These are phyloP conservation scores for Tinea pellionella DNA, from an alignment of 2,888 invertebrate species.

Conservation along the genomic window DNA sequence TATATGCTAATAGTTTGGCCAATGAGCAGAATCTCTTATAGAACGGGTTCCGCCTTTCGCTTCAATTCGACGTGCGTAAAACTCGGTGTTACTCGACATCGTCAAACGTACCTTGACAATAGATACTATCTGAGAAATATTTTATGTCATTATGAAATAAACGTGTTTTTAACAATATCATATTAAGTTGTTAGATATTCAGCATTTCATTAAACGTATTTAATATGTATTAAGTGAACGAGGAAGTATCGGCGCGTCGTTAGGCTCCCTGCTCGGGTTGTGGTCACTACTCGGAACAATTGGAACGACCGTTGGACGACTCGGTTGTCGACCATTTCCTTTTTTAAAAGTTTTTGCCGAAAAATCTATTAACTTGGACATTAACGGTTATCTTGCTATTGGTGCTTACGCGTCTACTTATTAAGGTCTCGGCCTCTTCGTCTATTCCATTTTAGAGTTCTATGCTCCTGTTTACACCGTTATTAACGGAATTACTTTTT, in stretches of 20 bases:
- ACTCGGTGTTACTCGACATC: not conserved
- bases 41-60: conserved; percentile 5
- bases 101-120: not conserved
- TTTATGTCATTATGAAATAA: not conserved
- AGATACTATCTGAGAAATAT: not conserved
- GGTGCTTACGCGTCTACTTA: conserved; percentile 31
- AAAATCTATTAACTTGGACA: conserved; percentile 55
- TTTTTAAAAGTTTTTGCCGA: conserved; percentile 59
- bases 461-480: conserved; percentile 26
- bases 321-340: conserved; percentile 49
- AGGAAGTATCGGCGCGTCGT: not conserved
- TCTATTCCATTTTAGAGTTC: conserved; percentile 28
- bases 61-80: not conserved
- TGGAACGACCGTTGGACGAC: conserved; percentile 59
- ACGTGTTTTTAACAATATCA: not conserved
- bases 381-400: conserved; percentile 51
- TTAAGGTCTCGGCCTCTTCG: conserved; percentile 41
- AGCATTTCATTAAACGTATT: not conserved
- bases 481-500: conserved; percentile 30
- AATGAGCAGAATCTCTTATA: not conserved
- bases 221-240: not conserved
- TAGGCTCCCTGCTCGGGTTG: conserved; percentile 16
- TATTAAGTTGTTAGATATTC: not conserved
- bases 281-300: conserved; percentile 37
- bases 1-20: conserved; percentile 28